These are phyloP conservation scores for Aphelocoma californica DNA, from an alignment of 2,797 vertebrate species.

Conservation along the genomic window DNA sequence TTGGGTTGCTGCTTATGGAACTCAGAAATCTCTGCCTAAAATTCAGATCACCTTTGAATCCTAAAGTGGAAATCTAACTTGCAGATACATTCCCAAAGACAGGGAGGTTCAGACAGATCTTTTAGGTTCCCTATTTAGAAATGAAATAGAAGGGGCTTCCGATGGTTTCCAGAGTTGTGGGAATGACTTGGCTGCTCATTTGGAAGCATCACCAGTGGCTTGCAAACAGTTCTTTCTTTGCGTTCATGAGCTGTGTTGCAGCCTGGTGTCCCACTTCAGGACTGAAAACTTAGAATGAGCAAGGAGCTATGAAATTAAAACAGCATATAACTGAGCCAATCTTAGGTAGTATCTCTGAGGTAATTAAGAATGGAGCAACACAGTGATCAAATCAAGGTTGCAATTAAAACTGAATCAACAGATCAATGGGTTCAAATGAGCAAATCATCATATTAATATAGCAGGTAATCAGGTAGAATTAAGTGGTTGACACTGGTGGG, in stretches of 20 bases:
- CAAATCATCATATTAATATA: constrained; percentile 64
- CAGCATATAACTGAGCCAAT: constrained; percentile 24
- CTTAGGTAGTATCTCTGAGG: constrained; percentile 50
- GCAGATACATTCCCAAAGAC: not conserved
- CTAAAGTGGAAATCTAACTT: not conserved
- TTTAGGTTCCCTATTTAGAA: not conserved
- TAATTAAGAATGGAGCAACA: constrained; percentile 58
- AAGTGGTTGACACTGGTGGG: constrained; percentile 38
- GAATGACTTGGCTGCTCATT: not conserved
- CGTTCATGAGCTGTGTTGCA: not conserved
- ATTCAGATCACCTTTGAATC: not conserved
- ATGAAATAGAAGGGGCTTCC: not conserved
- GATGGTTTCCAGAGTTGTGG: not conserved
- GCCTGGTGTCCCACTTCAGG: not conserved
- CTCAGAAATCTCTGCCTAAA: not conserved
- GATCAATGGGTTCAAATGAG: constrained; percentile 67
- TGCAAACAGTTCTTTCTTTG: not conserved
- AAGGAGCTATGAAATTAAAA: constrained; percentile 54
- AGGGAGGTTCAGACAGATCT: not conserved
- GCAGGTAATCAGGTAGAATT: constrained; percentile 58
- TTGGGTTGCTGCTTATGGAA: not conserved
- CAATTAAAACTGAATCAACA: constrained; percentile 68
- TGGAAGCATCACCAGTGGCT: not conserved
- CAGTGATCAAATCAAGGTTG: constrained; percentile 65
- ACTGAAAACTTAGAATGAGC: constrained; percentile 20